Percentiles rank a stretch among this genome's conserved stretches.
Conservation (phyloP, 2,113 vertebrate species). For the Trochalopteron elliotii region DNA sequence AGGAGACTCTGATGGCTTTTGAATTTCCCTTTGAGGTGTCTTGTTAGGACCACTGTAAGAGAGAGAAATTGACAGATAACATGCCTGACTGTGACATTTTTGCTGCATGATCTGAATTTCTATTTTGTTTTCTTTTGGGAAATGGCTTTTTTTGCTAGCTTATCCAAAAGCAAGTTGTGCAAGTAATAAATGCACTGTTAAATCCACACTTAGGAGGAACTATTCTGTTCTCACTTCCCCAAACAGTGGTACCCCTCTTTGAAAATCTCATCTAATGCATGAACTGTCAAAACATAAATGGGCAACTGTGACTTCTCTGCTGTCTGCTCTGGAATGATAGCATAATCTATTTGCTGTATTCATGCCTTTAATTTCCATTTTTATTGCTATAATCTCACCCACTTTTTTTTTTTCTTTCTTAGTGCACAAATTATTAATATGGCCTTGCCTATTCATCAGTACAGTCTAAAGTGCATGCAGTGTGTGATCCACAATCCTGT, state of each 20-base stretch:
- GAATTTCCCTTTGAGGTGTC: not conserved
- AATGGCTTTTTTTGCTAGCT: not conserved
- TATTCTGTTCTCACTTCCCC: not conserved
- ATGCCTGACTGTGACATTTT: not conserved
- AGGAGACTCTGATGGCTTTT: not conserved
- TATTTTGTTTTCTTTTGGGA: not conserved
- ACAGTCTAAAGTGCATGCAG: not conserved
- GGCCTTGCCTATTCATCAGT: not conserved
- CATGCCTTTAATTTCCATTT: constrained; percentile 52
- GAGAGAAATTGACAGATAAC: not conserved
- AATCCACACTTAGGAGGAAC: not conserved
- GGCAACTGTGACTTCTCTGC: not conserved
- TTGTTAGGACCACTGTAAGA: not conserved
- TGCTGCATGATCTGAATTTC: not conserved
- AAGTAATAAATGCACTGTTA: not conserved
- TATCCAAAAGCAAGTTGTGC: not conserved
- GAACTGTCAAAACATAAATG: constrained; percentile 9
- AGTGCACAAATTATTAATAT: constrained; percentile 1
- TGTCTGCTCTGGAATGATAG: constrained; percentile 40
- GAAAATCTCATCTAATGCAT: constrained; percentile 21
- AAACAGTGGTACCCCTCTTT: not conserved
- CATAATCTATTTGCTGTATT: constrained; percentile 13
- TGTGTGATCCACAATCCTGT: not conserved
- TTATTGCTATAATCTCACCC: constrained; percentile 18
- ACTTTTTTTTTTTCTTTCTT: not conserved